Percentiles rank a stretch among this genome's conserved stretches.
phyloP scores from a whole-genome alignment of 1,140 invertebrate genomes.

The Luehdorfia chinensis region DNA sequence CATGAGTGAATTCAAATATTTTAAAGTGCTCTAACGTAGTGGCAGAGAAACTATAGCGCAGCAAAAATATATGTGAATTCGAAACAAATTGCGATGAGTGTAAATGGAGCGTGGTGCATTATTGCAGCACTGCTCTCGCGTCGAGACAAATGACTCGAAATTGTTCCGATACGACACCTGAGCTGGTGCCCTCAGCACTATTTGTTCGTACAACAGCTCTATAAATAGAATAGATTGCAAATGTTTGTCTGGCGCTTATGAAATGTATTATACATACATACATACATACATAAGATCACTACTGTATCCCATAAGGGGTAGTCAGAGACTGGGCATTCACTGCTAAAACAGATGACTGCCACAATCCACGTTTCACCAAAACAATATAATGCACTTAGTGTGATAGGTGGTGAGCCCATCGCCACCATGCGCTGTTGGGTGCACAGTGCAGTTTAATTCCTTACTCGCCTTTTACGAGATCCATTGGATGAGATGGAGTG shows the following conservation, averaged over 20 bases:
- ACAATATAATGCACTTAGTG: too few species aligned
- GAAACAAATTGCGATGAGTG: conserved; percentile 52
- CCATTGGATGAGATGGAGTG: too few species aligned
- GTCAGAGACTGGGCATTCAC: too few species aligned
- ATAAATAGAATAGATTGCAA: neutral
- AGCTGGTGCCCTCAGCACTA: conserved; percentile 18
- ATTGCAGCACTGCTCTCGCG: conserved; percentile 26
- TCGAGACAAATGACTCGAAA: conserved; percentile 45
- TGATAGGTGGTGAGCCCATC: too few species aligned
- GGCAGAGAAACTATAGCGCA: conserved; percentile 18
- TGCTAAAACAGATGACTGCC: too few species aligned
- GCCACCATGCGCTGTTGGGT: too few species aligned
- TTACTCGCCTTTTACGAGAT: too few species aligned
- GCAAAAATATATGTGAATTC: conserved; percentile 36
- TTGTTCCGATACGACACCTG: conserved; percentile 52
- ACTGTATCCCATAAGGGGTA: too few species aligned
- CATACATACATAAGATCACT: too few species aligned
- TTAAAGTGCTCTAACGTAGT: conserved; percentile 4
- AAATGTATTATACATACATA: too few species aligned
- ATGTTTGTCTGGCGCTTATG: neutral
- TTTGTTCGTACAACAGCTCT: neutral
- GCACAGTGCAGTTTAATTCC: too few species aligned
- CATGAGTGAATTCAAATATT: neutral
- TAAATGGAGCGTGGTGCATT: conserved; percentile 54
- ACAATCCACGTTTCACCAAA: too few species aligned